These are phyloP conservation scores for Hydrochoerus hydrochaeris DNA, from an alignment of 2,113 vertebrate species.

Conservation along the genomic window DNA sequence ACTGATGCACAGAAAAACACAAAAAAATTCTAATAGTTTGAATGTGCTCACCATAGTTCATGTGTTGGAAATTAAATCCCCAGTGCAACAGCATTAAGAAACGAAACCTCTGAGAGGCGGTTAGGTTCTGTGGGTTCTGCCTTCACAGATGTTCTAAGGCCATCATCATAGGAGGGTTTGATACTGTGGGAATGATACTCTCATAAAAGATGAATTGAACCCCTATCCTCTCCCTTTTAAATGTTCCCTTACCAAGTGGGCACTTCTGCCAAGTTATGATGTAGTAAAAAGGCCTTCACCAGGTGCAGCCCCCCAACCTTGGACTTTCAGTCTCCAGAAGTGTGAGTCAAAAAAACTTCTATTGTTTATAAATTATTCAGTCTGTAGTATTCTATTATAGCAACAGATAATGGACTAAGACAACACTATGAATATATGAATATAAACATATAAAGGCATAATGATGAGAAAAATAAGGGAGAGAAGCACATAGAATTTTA, in stretches of 20 bases:
- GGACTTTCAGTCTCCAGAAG: neutral
- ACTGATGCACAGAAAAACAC: conserved; percentile 26
- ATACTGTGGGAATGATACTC: neutral
- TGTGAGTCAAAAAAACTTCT: neutral
- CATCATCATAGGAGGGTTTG: neutral
- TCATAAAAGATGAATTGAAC: neutral
- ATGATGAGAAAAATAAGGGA: conserved; percentile 38
- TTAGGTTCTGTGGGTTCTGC: neutral
- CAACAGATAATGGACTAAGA: neutral
- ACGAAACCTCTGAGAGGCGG: neutral
- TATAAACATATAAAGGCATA: conserved; percentile 38
- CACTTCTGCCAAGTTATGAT: neutral
- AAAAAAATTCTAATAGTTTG: neutral
- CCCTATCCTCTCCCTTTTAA: neutral
- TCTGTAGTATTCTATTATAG: neutral
- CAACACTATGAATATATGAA: conserved; percentile 15
- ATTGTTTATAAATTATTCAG: neutral
- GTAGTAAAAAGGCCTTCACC: neutral
- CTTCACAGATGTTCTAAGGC: neutral
- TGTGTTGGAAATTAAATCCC: neutral
- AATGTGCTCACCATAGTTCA: neutral
- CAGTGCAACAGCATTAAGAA: neutral
- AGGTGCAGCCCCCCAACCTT: neutral
- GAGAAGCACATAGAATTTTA: conserved; percentile 1
- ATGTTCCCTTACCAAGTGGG: neutral